phyloP scores from a whole-genome alignment of 2,888 invertebrate species.

The Bembecia ichneumoniformis region DNA sequence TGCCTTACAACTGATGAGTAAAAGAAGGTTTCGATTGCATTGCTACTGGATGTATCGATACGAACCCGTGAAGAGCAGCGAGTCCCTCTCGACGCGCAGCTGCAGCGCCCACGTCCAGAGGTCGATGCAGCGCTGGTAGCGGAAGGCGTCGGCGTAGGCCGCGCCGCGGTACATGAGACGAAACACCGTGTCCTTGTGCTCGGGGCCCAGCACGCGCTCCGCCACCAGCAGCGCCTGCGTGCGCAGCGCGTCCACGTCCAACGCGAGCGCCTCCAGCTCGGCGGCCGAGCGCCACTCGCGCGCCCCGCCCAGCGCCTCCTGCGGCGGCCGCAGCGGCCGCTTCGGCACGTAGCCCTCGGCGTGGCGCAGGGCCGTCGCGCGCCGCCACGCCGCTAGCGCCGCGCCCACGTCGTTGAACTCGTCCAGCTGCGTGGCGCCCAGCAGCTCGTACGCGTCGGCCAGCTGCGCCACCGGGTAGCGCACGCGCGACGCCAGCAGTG shows the following conservation, averaged over 20 bases:
- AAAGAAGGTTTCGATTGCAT: too few relatives aligned
- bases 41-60: too few relatives aligned
- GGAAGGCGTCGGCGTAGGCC: conserved; percentile 79
- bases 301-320: conserved; percentile 76
- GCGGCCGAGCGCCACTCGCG: conserved; percentile 81
- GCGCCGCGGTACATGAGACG: conserved; percentile 82
- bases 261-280: conserved; percentile 80
- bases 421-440: conserved; percentile 88
- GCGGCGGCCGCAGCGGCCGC: conserved; percentile 37
- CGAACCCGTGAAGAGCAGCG: conserved; percentile 72
- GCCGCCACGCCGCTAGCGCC: conserved; percentile 84
- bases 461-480: conserved; percentile 77
- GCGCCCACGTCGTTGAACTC: conserved; percentile 84
- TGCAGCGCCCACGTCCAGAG: conserved; percentile 88
- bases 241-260: conserved; percentile 88
- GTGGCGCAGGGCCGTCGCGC: conserved; percentile 62
- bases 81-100: conserved; percentile 83
- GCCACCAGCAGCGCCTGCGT: conserved; percentile 90
- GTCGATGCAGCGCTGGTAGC: conserved; percentile 88
- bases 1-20: too few relatives aligned
- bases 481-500: conserved; percentile 76
- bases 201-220: conserved; percentile 86
- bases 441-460: conserved; percentile 90
- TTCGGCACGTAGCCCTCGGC: conserved; percentile 20
- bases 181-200: conserved; percentile 91